phyloP scores from a whole-genome alignment of 2,888 invertebrate genomes.

The Rhodophaea formosa region DNA sequence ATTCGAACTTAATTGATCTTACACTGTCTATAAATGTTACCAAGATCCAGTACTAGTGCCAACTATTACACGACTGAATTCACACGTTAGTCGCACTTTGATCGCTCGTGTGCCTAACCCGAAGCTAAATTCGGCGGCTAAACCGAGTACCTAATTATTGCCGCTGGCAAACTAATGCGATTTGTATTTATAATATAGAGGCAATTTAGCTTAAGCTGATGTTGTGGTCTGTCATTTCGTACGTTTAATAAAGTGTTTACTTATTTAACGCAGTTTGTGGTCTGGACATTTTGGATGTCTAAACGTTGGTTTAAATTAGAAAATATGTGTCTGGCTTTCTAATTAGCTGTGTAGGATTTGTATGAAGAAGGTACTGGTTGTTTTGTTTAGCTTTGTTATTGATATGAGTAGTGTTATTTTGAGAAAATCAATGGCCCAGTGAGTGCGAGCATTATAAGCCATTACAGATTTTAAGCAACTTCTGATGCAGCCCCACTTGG shows the following conservation, averaged over 20 bases:
- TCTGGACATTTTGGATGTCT: not conserved
- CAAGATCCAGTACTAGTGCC: too few species aligned
- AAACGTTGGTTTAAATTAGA: not conserved
- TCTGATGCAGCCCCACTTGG: too few species aligned
- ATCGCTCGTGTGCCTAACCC: slow-evolving; percentile 18
- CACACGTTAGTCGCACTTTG: not conserved
- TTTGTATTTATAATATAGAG: slow-evolving; percentile 56
- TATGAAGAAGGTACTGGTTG: too few species aligned
- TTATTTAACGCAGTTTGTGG: slow-evolving; percentile 6
- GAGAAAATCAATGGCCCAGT: too few species aligned
- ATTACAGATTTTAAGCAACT: too few species aligned
- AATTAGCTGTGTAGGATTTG: not conserved
- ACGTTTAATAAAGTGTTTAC: slow-evolving; percentile 12
- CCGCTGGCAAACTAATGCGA: slow-evolving; percentile 63
- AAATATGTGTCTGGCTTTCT: not conserved
- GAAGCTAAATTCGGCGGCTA: slow-evolving; percentile 58
- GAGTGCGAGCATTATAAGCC: too few species aligned
- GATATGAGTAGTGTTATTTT: too few species aligned
- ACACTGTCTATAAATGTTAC: too few species aligned
- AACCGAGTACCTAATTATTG: slow-evolving; percentile 69
- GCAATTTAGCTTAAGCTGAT: slow-evolving; percentile 44
- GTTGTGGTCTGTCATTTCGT: slow-evolving; percentile 17
- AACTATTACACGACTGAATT: not conserved
- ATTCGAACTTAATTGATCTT: too few species aligned
- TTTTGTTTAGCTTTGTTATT: too few species aligned